Percentiles rank a stretch among this genome's conserved stretches.
phyloP scores from a whole-genome alignment of 2,797 vertebrate species.

The Danio albolineatus region DNA sequence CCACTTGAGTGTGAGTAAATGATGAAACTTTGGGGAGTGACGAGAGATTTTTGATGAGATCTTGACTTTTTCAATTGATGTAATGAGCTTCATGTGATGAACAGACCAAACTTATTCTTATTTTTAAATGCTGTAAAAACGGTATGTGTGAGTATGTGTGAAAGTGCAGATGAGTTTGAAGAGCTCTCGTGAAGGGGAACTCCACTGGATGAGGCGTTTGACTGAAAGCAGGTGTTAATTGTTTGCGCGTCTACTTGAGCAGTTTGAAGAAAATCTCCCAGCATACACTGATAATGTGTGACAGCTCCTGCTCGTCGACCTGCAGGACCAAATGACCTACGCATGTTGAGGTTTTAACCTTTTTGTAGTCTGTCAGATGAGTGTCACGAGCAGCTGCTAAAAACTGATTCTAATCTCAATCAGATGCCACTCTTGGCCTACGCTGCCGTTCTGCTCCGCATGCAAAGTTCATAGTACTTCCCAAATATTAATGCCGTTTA shows the following conservation, averaged over 20 bases:
- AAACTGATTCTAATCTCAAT: background rate
- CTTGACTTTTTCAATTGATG: background rate
- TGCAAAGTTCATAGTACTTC: background rate
- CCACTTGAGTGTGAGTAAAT: too few relatives aligned
- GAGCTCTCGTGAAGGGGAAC: background rate
- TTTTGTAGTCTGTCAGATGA: background rate
- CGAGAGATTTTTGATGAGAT: too few relatives aligned
- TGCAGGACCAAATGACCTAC: background rate
- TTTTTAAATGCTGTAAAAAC: background rate
- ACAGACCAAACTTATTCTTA: background rate
- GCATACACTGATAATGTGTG: background rate
- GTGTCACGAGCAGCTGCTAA: background rate
- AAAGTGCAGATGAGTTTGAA: background rate
- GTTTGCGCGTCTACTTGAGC: background rate
- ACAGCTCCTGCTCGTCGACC: background rate
- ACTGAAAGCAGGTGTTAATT: conserved; percentile 2
- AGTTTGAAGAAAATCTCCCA: background rate
- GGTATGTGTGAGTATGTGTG: background rate
- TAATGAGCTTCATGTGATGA: background rate
- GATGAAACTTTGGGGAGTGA: too few relatives aligned
- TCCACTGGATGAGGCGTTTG: background rate
- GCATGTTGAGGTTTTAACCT: background rate
- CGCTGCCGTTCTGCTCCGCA: background rate
- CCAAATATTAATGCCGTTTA: background rate
- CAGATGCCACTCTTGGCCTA: background rate